Evolutionary conservation across 2,888 invertebrate genomes (phyloP), one percentile per base, ranked within the genome.

Genomic region (Epinotia nisella): DNA sequence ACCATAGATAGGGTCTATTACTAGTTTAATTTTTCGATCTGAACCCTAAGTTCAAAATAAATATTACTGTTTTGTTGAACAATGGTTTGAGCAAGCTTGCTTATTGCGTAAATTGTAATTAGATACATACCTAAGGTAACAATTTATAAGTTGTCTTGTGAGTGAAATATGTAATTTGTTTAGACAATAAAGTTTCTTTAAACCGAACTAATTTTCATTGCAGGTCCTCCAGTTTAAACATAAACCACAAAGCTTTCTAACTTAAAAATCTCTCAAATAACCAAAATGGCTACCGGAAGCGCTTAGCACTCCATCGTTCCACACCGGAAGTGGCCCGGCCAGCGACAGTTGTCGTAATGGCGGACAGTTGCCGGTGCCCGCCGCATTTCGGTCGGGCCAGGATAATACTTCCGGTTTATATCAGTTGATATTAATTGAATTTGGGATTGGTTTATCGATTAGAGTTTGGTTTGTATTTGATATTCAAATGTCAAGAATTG

Each of bases 301-400:
- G 64, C 74, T 80, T 80, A 80, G 76, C 76, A 76, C 77, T 77
- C 76, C 62, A 69, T 76, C 80, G 77, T 74, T 77, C 73, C 77
- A 76, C 72, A 78, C 77, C 81, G 83, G 83, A 83, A 75, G 79
- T 79, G 76, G 78, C 72, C 76, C 53, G 53, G 41, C 55, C 24
- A 71, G 62, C 59, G 71, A 73, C 73, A 64, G 68, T 69, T 73
- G 68, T 66, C 65, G 66, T 73, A 73, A 73, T 73, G 73, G 71
- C 71, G 60, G 58, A 71, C 65, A 51, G 65, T 70, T 69, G 62
- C 67, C 55, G 55, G 19, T 55, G 64, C 59, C 78, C 76, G 75
- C 74, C 78, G 76, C 76, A 78, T 79, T 79, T 82, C 82, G 79
- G 74, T 67, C 60, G 68, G 71, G 60, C 35, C 35, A 67, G 51